phyloP scores from a whole-genome alignment of 2,113 vertebrate genomes.

The Furnarius figulus region DNA sequence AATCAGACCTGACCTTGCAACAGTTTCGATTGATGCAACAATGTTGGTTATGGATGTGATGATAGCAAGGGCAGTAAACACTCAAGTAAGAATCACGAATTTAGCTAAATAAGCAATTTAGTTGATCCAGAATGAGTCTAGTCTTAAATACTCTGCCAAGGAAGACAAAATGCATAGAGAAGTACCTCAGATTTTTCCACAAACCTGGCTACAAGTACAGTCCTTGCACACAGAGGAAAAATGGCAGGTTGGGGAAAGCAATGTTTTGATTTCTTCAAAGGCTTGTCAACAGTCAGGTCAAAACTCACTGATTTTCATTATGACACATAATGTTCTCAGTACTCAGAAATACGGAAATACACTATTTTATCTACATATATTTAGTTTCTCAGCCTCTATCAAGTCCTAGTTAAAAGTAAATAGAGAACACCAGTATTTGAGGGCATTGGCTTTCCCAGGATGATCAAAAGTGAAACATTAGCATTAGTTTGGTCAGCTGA shows the following conservation, averaged over 20 bases:
- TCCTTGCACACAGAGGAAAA: not conserved
- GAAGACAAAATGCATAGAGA: not conserved
- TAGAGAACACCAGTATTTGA: not conserved
- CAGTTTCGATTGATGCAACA: not conserved
- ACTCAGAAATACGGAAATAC: not conserved
- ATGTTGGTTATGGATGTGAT: not conserved
- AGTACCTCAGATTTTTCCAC: not conserved
- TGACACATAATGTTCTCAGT: not conserved
- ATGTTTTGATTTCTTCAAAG: not conserved
- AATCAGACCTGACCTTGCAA: fast-evolving
- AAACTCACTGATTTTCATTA: not conserved
- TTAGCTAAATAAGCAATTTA: not conserved
- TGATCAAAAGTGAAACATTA: not conserved
- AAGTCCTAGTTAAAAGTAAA: not conserved
- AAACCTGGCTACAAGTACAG: not conserved
- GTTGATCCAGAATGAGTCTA: not conserved
- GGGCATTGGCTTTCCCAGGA: not conserved
- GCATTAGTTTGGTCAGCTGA: not conserved
- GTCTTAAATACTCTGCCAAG: not conserved
- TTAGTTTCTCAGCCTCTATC: not conserved
- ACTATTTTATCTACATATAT: not conserved
- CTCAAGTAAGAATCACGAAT: not conserved
- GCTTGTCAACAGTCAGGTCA: not conserved
- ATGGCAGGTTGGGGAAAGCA: not conserved
- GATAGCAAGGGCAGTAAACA: not conserved